These are phyloP conservation scores for Notodonta dromedarius DNA, from an alignment of 2,888 invertebrate genomes.

Conservation along the genomic window DNA sequence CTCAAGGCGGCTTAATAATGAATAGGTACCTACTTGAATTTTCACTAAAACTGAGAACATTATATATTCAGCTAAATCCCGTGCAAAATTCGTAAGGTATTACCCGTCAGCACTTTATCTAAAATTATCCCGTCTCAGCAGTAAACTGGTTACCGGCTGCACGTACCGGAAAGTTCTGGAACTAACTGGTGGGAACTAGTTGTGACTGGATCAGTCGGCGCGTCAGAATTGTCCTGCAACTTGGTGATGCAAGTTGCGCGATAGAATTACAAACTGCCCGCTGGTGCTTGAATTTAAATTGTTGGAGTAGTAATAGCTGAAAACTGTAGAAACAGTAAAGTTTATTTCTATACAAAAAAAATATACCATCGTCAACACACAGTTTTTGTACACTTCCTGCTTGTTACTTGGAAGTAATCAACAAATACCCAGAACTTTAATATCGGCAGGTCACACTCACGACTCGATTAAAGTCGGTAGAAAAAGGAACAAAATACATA, in stretches of 20 bases:
- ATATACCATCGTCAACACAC: too few species aligned
- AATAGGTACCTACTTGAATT: too few species aligned
- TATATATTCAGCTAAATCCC: neutral
- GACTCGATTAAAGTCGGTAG: too few species aligned
- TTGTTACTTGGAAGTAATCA: too few species aligned
- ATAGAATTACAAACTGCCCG: slow-evolving; percentile 13
- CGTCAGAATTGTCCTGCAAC: slow-evolving; percentile 6
- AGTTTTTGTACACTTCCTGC: too few species aligned
- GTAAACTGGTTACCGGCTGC: slow-evolving; percentile 24
- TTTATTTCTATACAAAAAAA: too few species aligned
- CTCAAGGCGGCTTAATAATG: too few species aligned
- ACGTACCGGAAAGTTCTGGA: slow-evolving; percentile 25
- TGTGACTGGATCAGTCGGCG: slow-evolving; percentile 10
- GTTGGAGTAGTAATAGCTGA: slow-evolving; percentile 13
- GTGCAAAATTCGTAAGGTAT: neutral
- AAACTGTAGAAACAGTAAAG: slow-evolving; percentile 2
- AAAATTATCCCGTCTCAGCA: slow-evolving; percentile 20
- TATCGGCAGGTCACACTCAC: too few species aligned
- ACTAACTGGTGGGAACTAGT: slow-evolving; percentile 21
- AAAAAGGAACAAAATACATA: too few species aligned
- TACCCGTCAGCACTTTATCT: slow-evolving; percentile 22
- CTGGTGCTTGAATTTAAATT: slow-evolving; percentile 24
- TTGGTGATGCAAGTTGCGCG: slow-evolving; percentile 27
- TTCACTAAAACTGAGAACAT: too few species aligned
- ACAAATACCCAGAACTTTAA: too few species aligned